Percentiles rank a stretch among this genome's conserved stretches.
Conservation (phyloP, 2,113 vertebrate genomes). For the Pleuronectes platessa region DNA sequence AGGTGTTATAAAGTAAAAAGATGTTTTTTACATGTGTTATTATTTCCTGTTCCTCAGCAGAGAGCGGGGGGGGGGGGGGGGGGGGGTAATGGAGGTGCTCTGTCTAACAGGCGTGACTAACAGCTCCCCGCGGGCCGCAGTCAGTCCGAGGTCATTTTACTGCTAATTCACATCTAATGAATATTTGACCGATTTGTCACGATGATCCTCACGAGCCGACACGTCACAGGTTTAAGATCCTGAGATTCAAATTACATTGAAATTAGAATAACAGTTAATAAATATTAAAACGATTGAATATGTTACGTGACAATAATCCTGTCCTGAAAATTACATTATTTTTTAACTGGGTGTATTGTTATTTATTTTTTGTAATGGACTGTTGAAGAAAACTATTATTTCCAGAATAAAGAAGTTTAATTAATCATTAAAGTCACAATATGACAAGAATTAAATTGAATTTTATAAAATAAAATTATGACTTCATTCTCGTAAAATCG, state of each 20-base stretch:
- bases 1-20: too few relatives aligned
- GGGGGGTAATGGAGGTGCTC: conserved; percentile 16
- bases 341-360: too few relatives aligned
- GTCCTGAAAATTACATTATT: too few relatives aligned
- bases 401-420: too few relatives aligned
- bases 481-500: too few relatives aligned
- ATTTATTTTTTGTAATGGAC: too few relatives aligned
- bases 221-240: conserved; percentile 50
- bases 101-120: conserved; percentile 81
- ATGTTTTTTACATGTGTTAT: too few relatives aligned
- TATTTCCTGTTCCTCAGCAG: too few relatives aligned
- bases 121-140: conserved; percentile 68
- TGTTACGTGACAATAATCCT: background rate
- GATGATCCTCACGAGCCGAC: conserved; percentile 51
- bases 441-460: too few relatives aligned
- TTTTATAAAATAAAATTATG: too few relatives aligned
- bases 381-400: too few relatives aligned
- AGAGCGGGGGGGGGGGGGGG: background rate
- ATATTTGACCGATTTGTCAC: conserved; percentile 60
- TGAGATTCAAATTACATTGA: conserved; percentile 46
- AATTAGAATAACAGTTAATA: background rate
- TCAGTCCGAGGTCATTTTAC: conserved; percentile 76
- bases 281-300: background rate
- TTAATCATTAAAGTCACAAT: too few relatives aligned
- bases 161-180: conserved; percentile 76